phyloP scores from a whole-genome alignment of 1,140 invertebrate genomes.

The Brachionus sp. region DNA sequence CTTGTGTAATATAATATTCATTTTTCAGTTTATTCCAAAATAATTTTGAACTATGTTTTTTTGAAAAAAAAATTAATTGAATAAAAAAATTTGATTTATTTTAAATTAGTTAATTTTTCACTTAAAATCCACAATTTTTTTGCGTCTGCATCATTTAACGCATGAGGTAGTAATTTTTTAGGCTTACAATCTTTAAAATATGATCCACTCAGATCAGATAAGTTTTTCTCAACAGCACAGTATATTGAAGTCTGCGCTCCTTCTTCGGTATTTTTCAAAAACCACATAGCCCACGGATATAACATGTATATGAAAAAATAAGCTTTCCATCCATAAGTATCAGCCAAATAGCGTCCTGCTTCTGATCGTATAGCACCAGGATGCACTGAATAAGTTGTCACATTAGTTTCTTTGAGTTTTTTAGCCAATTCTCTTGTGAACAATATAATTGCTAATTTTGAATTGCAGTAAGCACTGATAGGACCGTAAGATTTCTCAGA shows the following conservation, averaged over 20 bases:
- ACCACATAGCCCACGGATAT: constrained; percentile 39
- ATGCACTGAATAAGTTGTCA: neutral
- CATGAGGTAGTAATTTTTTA: neutral
- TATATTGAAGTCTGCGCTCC: neutral
- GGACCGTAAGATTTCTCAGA: neutral
- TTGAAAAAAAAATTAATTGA: neutral
- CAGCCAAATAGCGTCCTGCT: neutral
- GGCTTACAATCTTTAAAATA: constrained; percentile 35
- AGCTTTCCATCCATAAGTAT: neutral
- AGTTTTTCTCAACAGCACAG: constrained; percentile 12
- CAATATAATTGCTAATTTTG: constrained; percentile 54
- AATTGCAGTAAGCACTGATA: neutral
- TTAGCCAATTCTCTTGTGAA: constrained; percentile 49
- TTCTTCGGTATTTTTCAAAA: constrained; percentile 46
- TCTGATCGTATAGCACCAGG: constrained; percentile 10
- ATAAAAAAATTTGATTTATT: neutral
- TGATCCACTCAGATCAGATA: neutral
- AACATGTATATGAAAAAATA: neutral
- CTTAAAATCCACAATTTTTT: constrained; percentile 1
- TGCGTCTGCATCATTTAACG: neutral
- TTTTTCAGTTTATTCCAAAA: no score
- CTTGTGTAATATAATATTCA: no score
- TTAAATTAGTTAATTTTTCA: neutral
- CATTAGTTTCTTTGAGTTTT: constrained; percentile 47
- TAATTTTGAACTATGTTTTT: no score